These are phyloP conservation scores for Rhombomys opimus DNA, from an alignment of 2,113 vertebrate species.

Conservation along the genomic window DNA sequence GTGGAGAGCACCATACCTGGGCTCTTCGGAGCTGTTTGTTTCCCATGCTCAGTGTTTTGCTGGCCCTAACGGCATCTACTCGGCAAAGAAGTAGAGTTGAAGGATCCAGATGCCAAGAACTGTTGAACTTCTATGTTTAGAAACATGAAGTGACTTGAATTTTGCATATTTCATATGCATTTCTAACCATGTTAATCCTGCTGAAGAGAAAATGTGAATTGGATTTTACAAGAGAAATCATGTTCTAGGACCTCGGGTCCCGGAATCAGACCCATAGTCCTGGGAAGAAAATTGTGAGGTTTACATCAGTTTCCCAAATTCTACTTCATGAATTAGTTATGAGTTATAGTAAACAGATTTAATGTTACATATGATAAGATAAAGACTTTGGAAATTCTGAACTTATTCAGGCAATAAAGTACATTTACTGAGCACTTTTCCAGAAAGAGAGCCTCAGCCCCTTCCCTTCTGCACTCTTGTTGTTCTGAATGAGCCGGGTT, in stretches of 20 bases:
- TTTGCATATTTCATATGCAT: background rate
- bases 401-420: background rate
- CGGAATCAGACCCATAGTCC: background rate
- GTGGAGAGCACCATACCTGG: background rate
- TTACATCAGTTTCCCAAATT: background rate
- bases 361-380: background rate
- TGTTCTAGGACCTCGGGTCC: background rate
- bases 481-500: background rate
- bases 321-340: background rate
- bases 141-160: background rate
- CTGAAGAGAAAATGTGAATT: background rate
- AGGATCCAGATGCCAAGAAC: background rate
- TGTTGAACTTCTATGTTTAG: slow-evolving; percentile 14
- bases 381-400: background rate
- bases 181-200: background rate
- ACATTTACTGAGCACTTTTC: background rate
- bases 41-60: background rate
- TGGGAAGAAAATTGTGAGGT: background rate
- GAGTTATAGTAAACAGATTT: background rate
- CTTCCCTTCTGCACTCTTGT: background rate
- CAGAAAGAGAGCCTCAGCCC: background rate
- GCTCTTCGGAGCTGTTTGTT: background rate
- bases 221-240: background rate
- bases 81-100: background rate
- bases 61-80: background rate